These are phyloP conservation scores for Centruroides vittatus DNA, from an alignment of 1,140 invertebrate genomes.

Conservation along the genomic window DNA sequence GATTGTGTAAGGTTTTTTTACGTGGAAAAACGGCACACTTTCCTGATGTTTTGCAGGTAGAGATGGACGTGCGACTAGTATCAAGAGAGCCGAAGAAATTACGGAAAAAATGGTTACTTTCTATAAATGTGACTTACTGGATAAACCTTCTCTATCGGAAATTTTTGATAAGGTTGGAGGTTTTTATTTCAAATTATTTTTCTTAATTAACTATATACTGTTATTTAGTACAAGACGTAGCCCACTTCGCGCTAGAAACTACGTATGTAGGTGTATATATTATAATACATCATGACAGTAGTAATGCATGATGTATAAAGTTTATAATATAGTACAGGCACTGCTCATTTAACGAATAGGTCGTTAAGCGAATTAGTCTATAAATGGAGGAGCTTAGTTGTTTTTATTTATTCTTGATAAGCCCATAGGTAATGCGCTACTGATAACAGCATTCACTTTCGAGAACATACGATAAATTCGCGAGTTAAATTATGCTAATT, in stretches of 20 bases:
- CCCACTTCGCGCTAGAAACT: not conserved
- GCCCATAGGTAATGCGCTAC: not conserved
- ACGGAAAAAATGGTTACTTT: constrained; percentile 60
- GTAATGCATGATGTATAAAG: not conserved
- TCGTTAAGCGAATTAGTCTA: too few species aligned
- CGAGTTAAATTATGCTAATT: not conserved
- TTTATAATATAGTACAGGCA: not conserved
- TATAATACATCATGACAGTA: not conserved
- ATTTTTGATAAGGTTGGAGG: constrained; percentile 55
- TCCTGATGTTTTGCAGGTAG: not conserved
- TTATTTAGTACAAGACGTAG: not conserved
- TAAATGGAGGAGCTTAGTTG: too few species aligned
- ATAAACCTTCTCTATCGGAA: constrained; percentile 45
- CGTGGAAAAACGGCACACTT: too few species aligned
- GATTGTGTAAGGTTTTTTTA: too few species aligned
- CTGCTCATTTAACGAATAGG: not conserved
- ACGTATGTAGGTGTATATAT: not conserved
- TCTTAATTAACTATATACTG: not conserved
- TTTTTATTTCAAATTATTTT: not conserved
- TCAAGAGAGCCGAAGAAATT: constrained; percentile 61
- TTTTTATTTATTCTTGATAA: too few species aligned
- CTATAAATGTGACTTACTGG: constrained; percentile 59
- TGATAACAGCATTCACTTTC: not conserved
- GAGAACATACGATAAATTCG: not conserved
- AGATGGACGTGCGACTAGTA: constrained; percentile 16